A percentile compares a stretch with the other conserved stretches of the same genome.
phyloP scores from a whole-genome alignment of 2,888 invertebrate species.

The Nemapogon koenigi region DNA sequence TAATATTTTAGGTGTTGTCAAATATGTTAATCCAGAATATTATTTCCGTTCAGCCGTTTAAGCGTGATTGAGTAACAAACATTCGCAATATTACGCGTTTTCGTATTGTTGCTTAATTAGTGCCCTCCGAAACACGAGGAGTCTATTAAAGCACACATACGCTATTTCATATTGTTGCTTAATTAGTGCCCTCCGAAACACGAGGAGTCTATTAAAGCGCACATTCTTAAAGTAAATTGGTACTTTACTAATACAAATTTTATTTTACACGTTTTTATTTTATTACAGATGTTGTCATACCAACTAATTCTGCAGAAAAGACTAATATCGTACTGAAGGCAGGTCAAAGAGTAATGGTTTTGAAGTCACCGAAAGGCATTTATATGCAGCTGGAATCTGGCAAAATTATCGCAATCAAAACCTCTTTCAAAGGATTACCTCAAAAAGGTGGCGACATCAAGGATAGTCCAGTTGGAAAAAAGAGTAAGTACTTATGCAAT shows the following conservation, averaged over 20 bases:
- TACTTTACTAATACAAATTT: neutral
- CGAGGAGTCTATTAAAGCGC: too few species aligned
- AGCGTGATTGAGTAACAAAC: too few species aligned
- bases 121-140: too few species aligned
- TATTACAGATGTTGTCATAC: conserved; percentile 84
- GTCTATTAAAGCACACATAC: too few species aligned
- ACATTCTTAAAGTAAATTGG: too few species aligned
- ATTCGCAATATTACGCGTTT: too few species aligned
- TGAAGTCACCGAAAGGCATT: conserved; percentile 94
- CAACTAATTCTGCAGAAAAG: conserved; percentile 88
- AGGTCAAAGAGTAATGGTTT: conserved; percentile 92
- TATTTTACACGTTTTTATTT: conserved; percentile 9
- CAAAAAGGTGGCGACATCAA: conserved; percentile 43
- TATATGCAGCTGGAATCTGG: conserved; percentile 95
- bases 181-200: too few species aligned
- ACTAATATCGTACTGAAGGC: conserved; percentile 91
- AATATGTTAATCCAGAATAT: neutral
- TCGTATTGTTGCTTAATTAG: too few species aligned
- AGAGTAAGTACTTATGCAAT: conserved; percentile 31
- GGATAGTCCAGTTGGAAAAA: conserved; percentile 47
- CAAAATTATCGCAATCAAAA: conserved; percentile 91
- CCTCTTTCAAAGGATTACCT: conserved; percentile 72
- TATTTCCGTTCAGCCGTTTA: too few species aligned
- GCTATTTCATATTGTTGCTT: too few species aligned
- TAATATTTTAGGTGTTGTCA: too few species aligned